Conservation (phyloP, 2,113 vertebrate species). For the Notarius lentiginosus region DNA sequence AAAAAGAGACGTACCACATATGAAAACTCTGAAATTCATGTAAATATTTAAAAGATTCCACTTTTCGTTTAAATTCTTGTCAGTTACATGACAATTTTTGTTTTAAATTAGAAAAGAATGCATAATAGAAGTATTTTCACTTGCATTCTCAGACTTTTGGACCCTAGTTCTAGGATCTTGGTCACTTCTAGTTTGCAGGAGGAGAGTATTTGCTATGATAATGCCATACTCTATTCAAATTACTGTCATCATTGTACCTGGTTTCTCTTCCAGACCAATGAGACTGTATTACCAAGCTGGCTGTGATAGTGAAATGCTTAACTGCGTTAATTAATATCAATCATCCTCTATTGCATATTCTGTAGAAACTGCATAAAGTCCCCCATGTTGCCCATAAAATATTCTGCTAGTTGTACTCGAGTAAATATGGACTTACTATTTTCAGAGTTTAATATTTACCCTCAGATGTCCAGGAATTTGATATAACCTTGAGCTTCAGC, state of each 20-base stretch:
- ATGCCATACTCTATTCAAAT: constrained; percentile 15
- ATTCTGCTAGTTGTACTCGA: neutral
- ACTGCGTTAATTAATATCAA: constrained; percentile 20
- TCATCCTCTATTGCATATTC: neutral
- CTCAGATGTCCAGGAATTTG: neutral
- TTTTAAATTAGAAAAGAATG: no score
- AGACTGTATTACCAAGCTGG: neutral
- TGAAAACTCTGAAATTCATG: no score
- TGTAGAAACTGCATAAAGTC: neutral
- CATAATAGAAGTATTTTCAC: neutral
- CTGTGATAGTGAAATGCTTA: constrained; percentile 15
- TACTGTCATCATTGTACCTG: constrained; percentile 12
- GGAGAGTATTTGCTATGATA: neutral
- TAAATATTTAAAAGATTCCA: no score
- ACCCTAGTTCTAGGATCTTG: neutral
- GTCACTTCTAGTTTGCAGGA: neutral
- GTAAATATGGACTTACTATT: neutral
- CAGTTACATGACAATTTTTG: neutral
- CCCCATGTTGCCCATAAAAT: neutral
- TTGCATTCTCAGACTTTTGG: neutral
- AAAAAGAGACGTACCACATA: neutral
- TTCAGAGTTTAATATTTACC: neutral
- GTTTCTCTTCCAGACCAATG: constrained; percentile 18
- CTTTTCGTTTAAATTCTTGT: neutral
- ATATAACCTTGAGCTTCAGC: neutral